phyloP scores from a whole-genome alignment of 2,888 invertebrate genomes.

The Harmothoe impar region DNA sequence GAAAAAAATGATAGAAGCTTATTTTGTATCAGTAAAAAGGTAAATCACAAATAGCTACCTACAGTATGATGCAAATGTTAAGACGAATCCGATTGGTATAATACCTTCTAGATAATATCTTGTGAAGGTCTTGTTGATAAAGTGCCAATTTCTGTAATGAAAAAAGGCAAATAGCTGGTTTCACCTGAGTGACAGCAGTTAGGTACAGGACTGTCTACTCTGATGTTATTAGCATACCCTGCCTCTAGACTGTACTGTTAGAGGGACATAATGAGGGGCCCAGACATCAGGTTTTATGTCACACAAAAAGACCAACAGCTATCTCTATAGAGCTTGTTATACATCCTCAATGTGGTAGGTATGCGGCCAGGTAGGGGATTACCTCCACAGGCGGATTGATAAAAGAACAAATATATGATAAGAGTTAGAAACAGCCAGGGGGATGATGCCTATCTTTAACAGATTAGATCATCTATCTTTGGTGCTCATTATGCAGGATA shows the following conservation, averaged over 20 bases:
- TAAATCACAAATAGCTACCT: too few relatives aligned
- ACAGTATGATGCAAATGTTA: too few relatives aligned
- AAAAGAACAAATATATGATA: slow-evolving; percentile 9
- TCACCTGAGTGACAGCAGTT: background rate
- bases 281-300: slow-evolving; percentile 24
- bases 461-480: background rate
- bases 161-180: background rate
- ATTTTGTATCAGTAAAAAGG: too few relatives aligned
- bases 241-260: background rate
- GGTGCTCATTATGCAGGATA: too few relatives aligned
- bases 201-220: background rate
- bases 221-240: background rate
- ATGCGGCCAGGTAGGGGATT: background rate
- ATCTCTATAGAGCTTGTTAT: background rate
- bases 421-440: background rate
- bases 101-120: too few relatives aligned
- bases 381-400: background rate
- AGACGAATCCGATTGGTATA: too few relatives aligned
- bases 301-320: background rate
- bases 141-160: background rate
- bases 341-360: background rate
- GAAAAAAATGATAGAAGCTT: too few relatives aligned
- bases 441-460: background rate
- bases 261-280: background rate
- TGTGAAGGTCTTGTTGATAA: too few relatives aligned